phyloP scores from a whole-genome alignment of 2,888 invertebrate genomes.

The Eurytoma californica region DNA sequence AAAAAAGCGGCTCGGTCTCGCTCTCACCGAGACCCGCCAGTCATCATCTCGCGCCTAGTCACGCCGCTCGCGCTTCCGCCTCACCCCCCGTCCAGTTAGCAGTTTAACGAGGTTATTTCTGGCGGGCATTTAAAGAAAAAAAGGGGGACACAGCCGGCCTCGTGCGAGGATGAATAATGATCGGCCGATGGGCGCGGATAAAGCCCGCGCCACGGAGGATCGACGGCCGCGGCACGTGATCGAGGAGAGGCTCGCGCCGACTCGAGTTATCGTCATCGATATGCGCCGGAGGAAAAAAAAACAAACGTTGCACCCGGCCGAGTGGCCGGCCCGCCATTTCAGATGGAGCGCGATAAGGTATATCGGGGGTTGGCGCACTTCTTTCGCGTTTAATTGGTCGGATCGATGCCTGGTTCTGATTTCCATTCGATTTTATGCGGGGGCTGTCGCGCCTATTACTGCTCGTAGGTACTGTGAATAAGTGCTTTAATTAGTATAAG shows the following conservation, averaged over 20 bases:
- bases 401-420: not conserved
- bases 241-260: constrained; percentile 7
- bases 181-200: constrained; percentile 56
- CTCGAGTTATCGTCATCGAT: constrained; percentile 33
- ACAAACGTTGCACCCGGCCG: not conserved
- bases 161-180: constrained; percentile 73
- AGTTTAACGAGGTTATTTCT: constrained; percentile 57
- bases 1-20: not conserved
- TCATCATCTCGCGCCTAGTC: constrained; percentile 47
- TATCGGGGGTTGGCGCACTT: too few species aligned
- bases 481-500: too few species aligned
- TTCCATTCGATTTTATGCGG: too few species aligned
- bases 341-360: too few species aligned
- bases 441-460: too few species aligned
- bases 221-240: constrained; percentile 35
- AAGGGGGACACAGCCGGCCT: constrained; percentile 41
- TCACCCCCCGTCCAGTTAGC: constrained; percentile 39
- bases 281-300: not conserved
- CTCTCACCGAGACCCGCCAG: constrained; percentile 11
- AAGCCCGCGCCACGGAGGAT: constrained; percentile 10
- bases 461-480: too few species aligned
- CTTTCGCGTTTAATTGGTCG: constrained; percentile 4
- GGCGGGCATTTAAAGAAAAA: constrained; percentile 20
- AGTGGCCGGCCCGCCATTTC: too few species aligned
- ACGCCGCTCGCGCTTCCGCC: constrained; percentile 21